Evolutionary conservation across 2,888 invertebrate genomes (phyloP).

Genomic region (Megaustenia siamemsis): DNA sequence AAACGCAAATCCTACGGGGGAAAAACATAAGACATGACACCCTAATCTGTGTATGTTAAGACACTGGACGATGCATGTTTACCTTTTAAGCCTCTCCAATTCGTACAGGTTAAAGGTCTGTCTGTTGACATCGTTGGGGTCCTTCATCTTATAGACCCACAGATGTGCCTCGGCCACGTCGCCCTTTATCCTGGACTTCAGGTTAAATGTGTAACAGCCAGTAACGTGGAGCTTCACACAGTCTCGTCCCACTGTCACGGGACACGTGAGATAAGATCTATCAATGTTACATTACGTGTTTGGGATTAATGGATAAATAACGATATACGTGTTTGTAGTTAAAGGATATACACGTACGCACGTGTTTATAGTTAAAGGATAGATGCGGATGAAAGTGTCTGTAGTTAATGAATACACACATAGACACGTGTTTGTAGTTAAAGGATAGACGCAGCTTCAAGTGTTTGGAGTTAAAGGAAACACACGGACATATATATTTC

Average conservation of each 20-base stretch:
- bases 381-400: not conserved
- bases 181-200: constrained; percentile 62
- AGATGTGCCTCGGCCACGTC: constrained; percentile 65
- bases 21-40: no score
- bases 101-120: constrained; percentile 39
- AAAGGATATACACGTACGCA: no score
- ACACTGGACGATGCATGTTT: no score
- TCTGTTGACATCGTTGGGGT: constrained; percentile 61
- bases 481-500: no score
- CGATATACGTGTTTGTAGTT: no score
- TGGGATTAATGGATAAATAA: no score
- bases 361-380: no score
- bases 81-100: constrained; percentile 36
- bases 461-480: no score
- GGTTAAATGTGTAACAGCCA: constrained; percentile 68
- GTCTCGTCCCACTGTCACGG: constrained; percentile 38
- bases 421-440: not conserved
- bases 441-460: no score
- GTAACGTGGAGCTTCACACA: constrained; percentile 51
- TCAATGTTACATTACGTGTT: not conserved
- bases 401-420: not conserved
- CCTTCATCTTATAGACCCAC: constrained; percentile 72
- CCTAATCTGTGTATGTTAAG: no score
- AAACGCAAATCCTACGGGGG: no score
- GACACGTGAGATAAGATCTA: not conserved